Conservation (phyloP, 2,797 vertebrate species). For the Pangasius mekongensis region DNA sequence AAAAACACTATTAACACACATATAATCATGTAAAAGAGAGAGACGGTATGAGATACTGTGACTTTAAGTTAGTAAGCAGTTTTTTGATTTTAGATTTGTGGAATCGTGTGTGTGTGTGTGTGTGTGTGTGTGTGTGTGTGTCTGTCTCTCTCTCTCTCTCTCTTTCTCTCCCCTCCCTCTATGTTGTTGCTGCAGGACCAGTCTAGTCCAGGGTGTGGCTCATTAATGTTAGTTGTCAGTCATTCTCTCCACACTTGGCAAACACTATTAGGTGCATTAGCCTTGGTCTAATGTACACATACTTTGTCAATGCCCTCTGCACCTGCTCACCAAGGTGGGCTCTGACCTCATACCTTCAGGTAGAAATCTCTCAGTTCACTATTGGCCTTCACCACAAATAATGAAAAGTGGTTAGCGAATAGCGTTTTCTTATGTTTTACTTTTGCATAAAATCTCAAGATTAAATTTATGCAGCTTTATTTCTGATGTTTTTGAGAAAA, state of each 20-base stretch:
- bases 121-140: constrained; percentile 8
- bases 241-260: constrained; percentile 67
- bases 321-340: constrained; percentile 55
- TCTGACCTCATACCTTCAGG: constrained; percentile 40
- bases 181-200: constrained; percentile 50
- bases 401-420: not conserved
- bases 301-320: constrained; percentile 53
- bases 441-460: not conserved
- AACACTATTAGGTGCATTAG: constrained; percentile 66
- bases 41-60: not conserved
- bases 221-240: constrained; percentile 70
- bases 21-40: not conserved
- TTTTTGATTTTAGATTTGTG: not conserved
- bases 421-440: not conserved
- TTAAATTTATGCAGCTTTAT: not conserved
- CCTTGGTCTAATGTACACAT: constrained; percentile 60
- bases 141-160: too few relatives aligned
- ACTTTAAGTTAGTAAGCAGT: not conserved
- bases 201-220: constrained; percentile 64
- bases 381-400: not conserved
- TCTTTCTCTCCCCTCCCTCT: constrained; percentile 11
- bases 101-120: not conserved
- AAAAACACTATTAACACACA: not conserved
- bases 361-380: constrained; percentile 4
- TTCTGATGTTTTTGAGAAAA: not conserved